Evolutionary conservation across 2,888 invertebrate genomes (phyloP), one percentile per base, ranked within the genome.

Genomic region (Zelleria hepariella): DNA sequence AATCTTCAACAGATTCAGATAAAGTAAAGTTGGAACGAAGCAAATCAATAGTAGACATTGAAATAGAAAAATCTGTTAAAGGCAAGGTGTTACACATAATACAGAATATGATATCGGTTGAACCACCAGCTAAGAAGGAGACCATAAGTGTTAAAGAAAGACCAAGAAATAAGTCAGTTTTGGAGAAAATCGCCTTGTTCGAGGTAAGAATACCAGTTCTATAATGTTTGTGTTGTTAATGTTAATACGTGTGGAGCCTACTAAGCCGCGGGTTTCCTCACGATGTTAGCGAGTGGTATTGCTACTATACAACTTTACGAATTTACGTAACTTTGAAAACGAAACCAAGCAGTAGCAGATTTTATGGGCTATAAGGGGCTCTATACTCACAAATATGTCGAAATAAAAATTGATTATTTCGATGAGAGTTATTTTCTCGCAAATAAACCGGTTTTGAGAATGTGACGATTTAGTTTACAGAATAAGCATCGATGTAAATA

Each of bases 181-280:
- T 72, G 4, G 80, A 84, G 64, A 84, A 80, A 59, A 82, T 86
- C 2, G 83, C 85, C 1, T 59, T 86, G 23, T 86, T 83, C 68
- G 86, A 86, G 79, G 86, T 86, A 68, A 72, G 65, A 61, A 32
- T 8, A 5, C 6, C 32, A 32, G 32, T 5, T 7, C 6, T 32
- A 32, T 5, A 32, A 32, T 7, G 32, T 5, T 32, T 32, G 6
- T 32, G 32, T 5, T 7, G 32, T 32, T 5, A 8, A 32, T 5
- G 10, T 8, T 8, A 5, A 5, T 5, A 7, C 6, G 5, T 8
- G 32, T 5, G 6, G 10, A 32, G 10, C 32, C 6, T 5, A 8
- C 6, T 8, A 8, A 7, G 32, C 10, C 32, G 32, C 6, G 6
- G 10, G 32, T 32, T 5, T 5, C 5, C 6, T 32, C 5, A 7